Evolutionary conservation across 1,140 invertebrate species (phyloP).

Genomic region (Drosophila sulfurigaster): DNA sequence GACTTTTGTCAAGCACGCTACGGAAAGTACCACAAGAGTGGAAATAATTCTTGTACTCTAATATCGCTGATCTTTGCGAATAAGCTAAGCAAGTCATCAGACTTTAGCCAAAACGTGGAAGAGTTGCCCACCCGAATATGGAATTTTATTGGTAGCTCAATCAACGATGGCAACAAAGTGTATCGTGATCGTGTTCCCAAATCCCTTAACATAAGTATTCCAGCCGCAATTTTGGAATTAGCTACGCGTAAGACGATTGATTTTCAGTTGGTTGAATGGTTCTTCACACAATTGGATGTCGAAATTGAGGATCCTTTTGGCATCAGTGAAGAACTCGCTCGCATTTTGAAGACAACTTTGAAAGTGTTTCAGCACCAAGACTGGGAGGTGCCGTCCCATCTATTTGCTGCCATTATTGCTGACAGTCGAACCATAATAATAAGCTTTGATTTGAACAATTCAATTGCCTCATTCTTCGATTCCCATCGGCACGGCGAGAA

Average conservation of each 20-base stretch:
- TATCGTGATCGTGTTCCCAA: conserved; percentile 29
- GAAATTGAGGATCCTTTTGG: conserved; percentile 13
- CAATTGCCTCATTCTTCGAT: conserved; percentile 43
- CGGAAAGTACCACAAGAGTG: conserved; percentile 41
- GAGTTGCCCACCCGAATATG: conserved; percentile 29
- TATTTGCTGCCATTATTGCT: conserved; percentile 55
- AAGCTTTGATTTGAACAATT: conserved; percentile 38
- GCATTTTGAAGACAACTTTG: conserved; percentile 12
- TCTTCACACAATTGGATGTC: conserved; percentile 48
- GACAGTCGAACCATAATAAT: conserved; percentile 51
- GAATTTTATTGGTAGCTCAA: conserved; percentile 42
- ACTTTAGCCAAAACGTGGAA: not conserved
- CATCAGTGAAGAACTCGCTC: conserved; percentile 12
- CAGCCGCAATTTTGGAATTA: conserved; percentile 41
- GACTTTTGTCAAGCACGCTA: conserved; percentile 53
- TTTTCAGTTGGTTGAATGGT: conserved; percentile 53
- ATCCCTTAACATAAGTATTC: conserved; percentile 48
- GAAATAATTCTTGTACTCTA: conserved; percentile 56
- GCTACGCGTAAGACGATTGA: conserved; percentile 9
- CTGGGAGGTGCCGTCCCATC: conserved; percentile 7
- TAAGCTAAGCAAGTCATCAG: conserved; percentile 27
- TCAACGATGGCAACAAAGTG: conserved; percentile 53
- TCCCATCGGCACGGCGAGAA: conserved; percentile 50
- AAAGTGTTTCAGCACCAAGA: not conserved
- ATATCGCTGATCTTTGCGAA: conserved; percentile 55